These are phyloP conservation scores for Trichosurus vulpecula DNA, from an alignment of 2,797 vertebrate species.

Conservation along the genomic window DNA sequence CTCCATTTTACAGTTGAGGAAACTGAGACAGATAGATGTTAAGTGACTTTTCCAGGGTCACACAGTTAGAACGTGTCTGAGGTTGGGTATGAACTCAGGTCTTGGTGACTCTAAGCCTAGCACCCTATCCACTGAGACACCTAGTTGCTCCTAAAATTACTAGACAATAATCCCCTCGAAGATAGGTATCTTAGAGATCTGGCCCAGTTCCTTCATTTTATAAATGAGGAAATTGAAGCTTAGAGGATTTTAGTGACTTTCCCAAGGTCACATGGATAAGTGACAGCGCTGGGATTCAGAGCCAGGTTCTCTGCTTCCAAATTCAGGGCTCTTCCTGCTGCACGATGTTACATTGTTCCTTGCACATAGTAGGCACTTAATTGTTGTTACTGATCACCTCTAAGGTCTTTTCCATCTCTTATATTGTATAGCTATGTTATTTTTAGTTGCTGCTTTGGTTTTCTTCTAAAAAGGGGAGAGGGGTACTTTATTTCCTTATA, in stretches of 20 bases:
- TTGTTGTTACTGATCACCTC: background rate
- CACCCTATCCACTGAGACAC: background rate
- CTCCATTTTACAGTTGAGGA: background rate
- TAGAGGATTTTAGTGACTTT: background rate
- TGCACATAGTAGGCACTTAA: background rate
- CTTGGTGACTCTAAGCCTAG: background rate
- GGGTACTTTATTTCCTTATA: background rate
- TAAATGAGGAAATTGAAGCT: background rate
- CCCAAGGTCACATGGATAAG: background rate
- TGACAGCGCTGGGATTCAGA: background rate
- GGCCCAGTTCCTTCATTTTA: background rate
- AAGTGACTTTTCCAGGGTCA: background rate
- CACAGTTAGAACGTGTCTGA: background rate
- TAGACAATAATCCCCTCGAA: background rate
- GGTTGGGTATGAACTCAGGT: background rate
- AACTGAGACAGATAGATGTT: background rate
- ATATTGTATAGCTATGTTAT: background rate
- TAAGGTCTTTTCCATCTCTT: background rate
- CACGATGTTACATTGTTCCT: background rate
- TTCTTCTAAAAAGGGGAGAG: background rate
- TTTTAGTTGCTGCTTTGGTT: background rate
- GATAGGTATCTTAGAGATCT: background rate
- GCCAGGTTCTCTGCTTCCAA: background rate
- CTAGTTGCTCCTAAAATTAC: background rate
- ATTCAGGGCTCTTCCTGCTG: background rate